Evolutionary conservation across 2,797 vertebrate genomes (phyloP).

Genomic region (Myotis findleyi): DNA sequence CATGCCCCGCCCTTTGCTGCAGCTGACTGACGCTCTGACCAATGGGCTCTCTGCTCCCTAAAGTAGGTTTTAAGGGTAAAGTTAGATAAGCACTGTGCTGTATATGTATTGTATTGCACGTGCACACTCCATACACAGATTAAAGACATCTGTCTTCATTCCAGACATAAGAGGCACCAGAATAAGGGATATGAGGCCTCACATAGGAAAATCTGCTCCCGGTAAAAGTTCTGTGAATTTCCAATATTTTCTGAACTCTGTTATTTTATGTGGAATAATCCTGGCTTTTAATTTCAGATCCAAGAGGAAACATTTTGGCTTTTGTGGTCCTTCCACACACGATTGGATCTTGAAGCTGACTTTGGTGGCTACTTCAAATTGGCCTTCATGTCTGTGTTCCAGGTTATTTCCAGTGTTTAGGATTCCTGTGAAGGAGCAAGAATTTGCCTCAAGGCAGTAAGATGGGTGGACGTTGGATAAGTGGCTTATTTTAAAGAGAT

Average conservation of each 20-base stretch:
- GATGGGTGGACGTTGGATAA: background rate
- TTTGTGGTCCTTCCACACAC: background rate
- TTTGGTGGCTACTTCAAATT: slow-evolving; percentile 17
- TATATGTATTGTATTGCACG: background rate
- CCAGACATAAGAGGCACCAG: background rate
- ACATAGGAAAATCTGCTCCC: background rate
- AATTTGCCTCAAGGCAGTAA: background rate
- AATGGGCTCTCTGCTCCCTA: background rate
- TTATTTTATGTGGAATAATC: background rate
- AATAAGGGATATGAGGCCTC: background rate
- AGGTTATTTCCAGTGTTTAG: slow-evolving; percentile 1
- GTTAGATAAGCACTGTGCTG: background rate
- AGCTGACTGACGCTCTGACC: background rate
- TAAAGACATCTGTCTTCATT: slow-evolving; percentile 26
- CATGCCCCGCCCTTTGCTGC: background rate
- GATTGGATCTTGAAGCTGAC: background rate
- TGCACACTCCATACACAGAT: background rate
- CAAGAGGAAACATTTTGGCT: background rate
- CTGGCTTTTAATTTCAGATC: background rate
- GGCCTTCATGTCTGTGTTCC: background rate
- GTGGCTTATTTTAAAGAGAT: slow-evolving; percentile 30
- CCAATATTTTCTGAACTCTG: background rate
- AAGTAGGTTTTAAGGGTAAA: background rate
- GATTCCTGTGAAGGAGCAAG: background rate
- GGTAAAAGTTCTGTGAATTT: background rate